Conservation (phyloP, 2,797 vertebrate species). For the Percopsis omiscomaycus region DNA sequence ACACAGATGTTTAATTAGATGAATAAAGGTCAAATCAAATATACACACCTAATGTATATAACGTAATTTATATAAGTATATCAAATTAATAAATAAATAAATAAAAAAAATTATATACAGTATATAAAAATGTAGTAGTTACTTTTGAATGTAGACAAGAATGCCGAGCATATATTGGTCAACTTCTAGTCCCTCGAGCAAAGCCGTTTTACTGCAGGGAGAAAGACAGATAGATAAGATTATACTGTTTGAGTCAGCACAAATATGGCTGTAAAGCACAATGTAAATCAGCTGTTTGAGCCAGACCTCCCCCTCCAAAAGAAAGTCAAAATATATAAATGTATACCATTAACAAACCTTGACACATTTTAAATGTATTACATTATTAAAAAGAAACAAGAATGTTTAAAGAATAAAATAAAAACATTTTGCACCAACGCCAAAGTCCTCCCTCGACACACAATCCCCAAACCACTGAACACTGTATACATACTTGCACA, state of each 20-base stretch:
- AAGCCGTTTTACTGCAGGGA: constrained; percentile 86
- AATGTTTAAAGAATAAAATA: no score
- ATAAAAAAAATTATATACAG: constrained; percentile 46
- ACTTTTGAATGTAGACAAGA: constrained; percentile 95
- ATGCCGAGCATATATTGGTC: constrained; percentile 98
- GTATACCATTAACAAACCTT: no score
- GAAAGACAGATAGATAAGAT: not conserved
- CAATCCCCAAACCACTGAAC: no score
- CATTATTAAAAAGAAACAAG: no score
- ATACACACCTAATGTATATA: no score
- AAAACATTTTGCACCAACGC: no score
- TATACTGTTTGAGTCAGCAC: not conserved
- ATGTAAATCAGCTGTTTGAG: not conserved
- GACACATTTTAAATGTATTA: no score
- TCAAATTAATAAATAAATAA: not conserved
- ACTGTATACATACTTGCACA: constrained; percentile 89
- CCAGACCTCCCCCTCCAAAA: no score
- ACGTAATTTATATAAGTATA: not conserved
- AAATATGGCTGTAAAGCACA: not conserved
- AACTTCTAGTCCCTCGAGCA: constrained; percentile 93
- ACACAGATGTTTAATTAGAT: not conserved
- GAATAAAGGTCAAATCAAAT: not conserved
- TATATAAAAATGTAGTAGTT: constrained; percentile 29
- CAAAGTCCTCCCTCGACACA: no score
- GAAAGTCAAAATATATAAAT: no score